phyloP scores from a whole-genome alignment of 30 jellyfish, hydroid and myxozoan genomes.

The Pelagia noctiluca region DNA sequence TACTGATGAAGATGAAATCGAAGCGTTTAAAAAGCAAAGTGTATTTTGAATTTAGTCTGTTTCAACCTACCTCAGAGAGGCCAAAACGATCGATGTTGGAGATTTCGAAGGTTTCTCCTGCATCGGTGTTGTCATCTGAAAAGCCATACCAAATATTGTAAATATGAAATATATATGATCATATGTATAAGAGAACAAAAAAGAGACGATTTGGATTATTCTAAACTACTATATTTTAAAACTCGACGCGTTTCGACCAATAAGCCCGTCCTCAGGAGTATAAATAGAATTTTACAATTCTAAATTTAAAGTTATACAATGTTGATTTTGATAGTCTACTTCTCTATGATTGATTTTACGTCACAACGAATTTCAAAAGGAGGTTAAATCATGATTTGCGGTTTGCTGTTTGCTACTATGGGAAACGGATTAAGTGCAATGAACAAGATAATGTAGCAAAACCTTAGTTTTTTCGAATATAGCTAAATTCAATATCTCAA shows the following conservation, averaged over 20 bases:
- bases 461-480: neutral
- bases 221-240: too few relatives aligned
- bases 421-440: constrained; percentile 15
- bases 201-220: neutral
- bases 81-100: too few relatives aligned
- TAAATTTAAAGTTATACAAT: too few relatives aligned
- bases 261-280: neutral
- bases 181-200: neutral
- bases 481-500: neutral
- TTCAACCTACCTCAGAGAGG: too few relatives aligned
- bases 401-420: constrained; percentile 15
- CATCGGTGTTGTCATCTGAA: too few relatives aligned
- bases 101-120: too few relatives aligned
- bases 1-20: too few relatives aligned
- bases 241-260: neutral
- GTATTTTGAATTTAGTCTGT: too few relatives aligned
- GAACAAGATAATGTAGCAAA: constrained; percentile 15
- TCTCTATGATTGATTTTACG: constrained; percentile 3
- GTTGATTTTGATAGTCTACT: too few relatives aligned
- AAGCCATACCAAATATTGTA: too few relatives aligned
- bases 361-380: constrained; percentile 20
- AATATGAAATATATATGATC: too few relatives aligned
- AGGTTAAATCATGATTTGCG: neutral
- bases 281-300: neutral
- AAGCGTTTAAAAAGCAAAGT: too few relatives aligned